Conservation (phyloP, 2,888 invertebrate species). For the Zaprionus obscuricornis region DNA sequence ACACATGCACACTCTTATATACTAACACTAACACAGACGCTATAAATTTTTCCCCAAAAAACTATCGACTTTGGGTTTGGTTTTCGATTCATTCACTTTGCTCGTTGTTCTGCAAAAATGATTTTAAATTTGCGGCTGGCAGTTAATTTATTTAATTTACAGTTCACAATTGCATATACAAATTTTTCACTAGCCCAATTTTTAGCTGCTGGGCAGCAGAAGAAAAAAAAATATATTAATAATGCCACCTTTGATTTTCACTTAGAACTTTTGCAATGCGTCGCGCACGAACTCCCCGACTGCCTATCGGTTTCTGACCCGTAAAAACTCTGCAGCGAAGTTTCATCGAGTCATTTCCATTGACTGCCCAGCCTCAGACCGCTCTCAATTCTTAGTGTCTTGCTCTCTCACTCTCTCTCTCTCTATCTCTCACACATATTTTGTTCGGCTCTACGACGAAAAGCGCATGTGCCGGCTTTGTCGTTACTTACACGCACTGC, state of each 20-base stretch:
- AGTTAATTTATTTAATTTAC: slow-evolving; percentile 24
- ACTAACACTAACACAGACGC: not conserved
- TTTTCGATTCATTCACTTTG: slow-evolving; percentile 13
- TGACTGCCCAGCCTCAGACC: slow-evolving; percentile 47
- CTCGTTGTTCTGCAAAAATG: too few species aligned
- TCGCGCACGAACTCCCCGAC: slow-evolving; percentile 62
- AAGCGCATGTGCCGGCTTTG: slow-evolving; percentile 53
- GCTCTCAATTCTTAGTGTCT: slow-evolving; percentile 1
- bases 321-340: slow-evolving; percentile 72
- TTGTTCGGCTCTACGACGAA: not conserved
- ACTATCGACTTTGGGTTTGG: slow-evolving; percentile 23
- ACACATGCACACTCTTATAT: slow-evolving; percentile 17
- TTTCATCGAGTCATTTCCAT: slow-evolving; percentile 47
- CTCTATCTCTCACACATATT: not conserved
- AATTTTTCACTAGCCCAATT: slow-evolving; percentile 34
- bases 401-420: slow-evolving; percentile 10
- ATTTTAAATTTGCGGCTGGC: not conserved
- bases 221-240: slow-evolving; percentile 26
- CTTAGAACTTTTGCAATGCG: slow-evolving; percentile 42
- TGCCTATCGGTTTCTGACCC: slow-evolving; percentile 71
- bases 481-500: slow-evolving; percentile 44
- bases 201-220: slow-evolving; percentile 16
- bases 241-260: slow-evolving; percentile 37
- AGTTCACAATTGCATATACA: slow-evolving; percentile 8
- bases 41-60: slow-evolving; percentile 36